Percentiles rank a stretch among this genome's conserved stretches.
These are phyloP conservation scores for Ellobium chinense DNA, from an alignment of 2,888 invertebrate species.

Conservation along the genomic window DNA sequence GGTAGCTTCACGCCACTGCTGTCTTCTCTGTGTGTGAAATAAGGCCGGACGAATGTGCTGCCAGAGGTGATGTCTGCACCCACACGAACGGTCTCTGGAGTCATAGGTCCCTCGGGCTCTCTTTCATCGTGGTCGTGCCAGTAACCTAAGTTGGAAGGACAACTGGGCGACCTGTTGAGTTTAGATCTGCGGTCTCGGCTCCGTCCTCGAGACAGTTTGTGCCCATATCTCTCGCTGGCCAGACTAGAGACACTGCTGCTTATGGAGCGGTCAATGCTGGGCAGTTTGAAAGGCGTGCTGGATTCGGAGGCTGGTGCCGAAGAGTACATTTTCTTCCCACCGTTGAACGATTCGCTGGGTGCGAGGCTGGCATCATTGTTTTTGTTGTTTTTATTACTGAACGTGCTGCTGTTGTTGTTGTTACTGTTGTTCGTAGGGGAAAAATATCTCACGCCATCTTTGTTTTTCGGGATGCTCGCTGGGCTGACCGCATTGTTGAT, in stretches of 20 bases:
- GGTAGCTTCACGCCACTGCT: conserved; percentile 18
- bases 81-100: neutral
- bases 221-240: neutral
- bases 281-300: conserved; percentile 32
- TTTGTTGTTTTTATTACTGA: neutral
- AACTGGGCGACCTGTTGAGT: conserved; percentile 14
- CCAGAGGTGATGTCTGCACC: neutral
- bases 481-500: neutral
- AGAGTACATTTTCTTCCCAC: conserved; percentile 1
- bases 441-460: neutral
- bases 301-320: conserved; percentile 28
- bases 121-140: neutral
- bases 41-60: neutral
- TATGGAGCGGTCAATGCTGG: conserved; percentile 29
- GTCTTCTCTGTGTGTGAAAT: conserved; percentile 4
- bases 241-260: conserved; percentile 35
- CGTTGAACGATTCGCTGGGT: neutral
- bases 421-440: neutral
- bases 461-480: neutral
- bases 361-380: neutral
- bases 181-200: neutral
- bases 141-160: conserved; percentile 19
- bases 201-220: neutral
- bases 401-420: neutral
- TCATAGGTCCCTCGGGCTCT: neutral